These are phyloP conservation scores for Drosophila chauvacae DNA, from an alignment of 1,140 invertebrate species.

Conservation along the genomic window DNA sequence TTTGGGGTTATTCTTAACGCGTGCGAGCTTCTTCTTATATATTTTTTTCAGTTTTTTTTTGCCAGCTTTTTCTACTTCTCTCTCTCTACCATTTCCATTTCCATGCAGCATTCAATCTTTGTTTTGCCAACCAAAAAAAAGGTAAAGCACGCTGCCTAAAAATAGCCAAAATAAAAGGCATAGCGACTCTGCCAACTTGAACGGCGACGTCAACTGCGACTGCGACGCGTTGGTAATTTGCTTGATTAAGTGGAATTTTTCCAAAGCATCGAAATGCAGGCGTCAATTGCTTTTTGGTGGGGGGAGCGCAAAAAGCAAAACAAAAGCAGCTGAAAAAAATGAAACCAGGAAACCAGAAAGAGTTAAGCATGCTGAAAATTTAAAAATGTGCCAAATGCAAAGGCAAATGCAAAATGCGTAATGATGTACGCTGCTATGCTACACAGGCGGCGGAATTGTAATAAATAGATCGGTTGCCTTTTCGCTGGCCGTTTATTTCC, in stretches of 20 bases:
- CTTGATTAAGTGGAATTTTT: conserved; percentile 81
- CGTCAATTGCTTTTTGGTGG: conserved; percentile 36
- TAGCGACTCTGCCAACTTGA: conserved; percentile 33
- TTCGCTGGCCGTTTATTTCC: conserved; percentile 52
- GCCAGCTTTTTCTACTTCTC: conserved; percentile 2
- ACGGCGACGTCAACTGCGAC: conserved; percentile 28
- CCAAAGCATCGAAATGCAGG: conserved; percentile 67
- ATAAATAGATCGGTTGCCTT: conserved; percentile 71
- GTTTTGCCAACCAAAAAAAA: conserved; percentile 69
- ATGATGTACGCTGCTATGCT: conserved; percentile 28
- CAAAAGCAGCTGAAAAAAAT: conserved; percentile 21
- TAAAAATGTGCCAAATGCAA: conserved; percentile 53
- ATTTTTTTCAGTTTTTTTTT: conserved; percentile 1
- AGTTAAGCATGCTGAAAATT: conserved; percentile 42
- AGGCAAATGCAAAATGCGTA: conserved; percentile 31
- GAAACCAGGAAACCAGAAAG: conserved; percentile 25
- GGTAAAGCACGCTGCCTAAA: conserved; percentile 68
- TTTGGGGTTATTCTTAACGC: conserved; percentile 80
- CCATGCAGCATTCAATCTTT: conserved; percentile 74
- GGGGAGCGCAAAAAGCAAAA: conserved; percentile 18
- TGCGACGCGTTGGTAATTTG: conserved; percentile 74
- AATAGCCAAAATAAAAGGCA: conserved; percentile 65
- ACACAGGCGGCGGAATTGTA: conserved; percentile 47
- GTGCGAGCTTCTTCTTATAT: conserved; percentile 40
- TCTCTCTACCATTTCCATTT: conserved; percentile 45